A percentile compares a stretch with the other conserved stretches of the same genome.
Evolutionary conservation across 2,113 vertebrate species (phyloP).

Genomic region (Butorides virescens): DNA sequence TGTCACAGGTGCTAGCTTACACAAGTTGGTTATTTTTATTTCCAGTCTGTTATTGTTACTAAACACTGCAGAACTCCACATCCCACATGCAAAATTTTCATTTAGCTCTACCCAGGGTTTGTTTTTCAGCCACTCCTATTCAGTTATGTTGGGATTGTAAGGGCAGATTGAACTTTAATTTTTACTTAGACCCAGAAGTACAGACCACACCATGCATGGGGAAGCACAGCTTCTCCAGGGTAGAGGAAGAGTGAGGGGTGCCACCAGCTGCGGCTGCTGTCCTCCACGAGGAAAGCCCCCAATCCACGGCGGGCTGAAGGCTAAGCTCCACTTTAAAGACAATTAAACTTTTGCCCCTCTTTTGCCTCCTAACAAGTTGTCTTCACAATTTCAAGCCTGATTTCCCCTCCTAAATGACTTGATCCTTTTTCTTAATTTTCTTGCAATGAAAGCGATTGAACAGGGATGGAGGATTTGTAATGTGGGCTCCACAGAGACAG

Average conservation of each 20-base stretch:
- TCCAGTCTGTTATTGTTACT: not conserved
- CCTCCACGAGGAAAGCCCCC: not conserved
- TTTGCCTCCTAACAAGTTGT: not conserved
- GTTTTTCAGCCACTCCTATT: not conserved
- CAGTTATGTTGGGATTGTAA: fast-evolving
- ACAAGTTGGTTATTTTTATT: not conserved
- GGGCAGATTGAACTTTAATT: not conserved
- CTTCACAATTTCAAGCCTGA: not conserved
- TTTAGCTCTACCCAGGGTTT: not conserved
- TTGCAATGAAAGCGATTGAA: not conserved
- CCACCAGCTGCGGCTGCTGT: not conserved
- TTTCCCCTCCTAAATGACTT: not conserved
- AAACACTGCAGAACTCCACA: not conserved
- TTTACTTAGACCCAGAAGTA: not conserved
- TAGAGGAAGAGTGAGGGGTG: not conserved
- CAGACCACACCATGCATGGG: not conserved
- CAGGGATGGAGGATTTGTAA: not conserved
- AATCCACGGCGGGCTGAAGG: fast-evolving
- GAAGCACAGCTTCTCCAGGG: not conserved
- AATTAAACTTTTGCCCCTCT: not conserved
- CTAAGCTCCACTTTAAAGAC: not conserved
- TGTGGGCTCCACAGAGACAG: not conserved
- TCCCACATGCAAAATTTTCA: not conserved
- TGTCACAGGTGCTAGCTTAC: not conserved
- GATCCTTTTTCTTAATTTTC: not conserved